These are phyloP conservation scores for Parascotia fuliginaria DNA, from an alignment of 2,888 invertebrate species.

Conservation along the genomic window DNA sequence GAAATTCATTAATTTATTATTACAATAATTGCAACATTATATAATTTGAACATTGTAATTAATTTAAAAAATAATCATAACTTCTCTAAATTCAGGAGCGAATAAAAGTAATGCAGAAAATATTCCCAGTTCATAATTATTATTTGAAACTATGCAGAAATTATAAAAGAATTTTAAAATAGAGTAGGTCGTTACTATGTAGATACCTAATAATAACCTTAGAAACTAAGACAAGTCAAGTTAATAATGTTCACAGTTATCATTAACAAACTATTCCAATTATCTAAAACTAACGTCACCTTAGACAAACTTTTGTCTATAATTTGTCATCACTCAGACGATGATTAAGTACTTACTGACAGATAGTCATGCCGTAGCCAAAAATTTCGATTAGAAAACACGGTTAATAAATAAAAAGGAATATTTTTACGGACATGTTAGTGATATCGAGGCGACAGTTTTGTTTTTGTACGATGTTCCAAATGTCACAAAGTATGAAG, in stretches of 20 bases:
- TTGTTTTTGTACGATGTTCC: slow-evolving; percentile 50
- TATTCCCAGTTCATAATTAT: too few species aligned
- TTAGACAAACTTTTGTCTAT: background rate
- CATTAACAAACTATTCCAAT: background rate
- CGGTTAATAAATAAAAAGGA: background rate
- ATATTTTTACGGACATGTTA: slow-evolving; percentile 21
- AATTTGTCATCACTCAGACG: slow-evolving; percentile 22
- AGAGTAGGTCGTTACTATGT: too few species aligned
- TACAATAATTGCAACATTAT: too few species aligned
- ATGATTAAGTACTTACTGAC: slow-evolving; percentile 25
- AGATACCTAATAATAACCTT: too few species aligned
- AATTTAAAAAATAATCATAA: too few species aligned
- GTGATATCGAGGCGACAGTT: slow-evolving; percentile 32
- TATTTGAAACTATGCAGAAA: too few species aligned
- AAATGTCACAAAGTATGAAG: slow-evolving; percentile 52
- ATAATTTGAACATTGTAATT: too few species aligned
- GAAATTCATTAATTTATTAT: too few species aligned
- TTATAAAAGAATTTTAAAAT: too few species aligned
- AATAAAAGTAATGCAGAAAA: too few species aligned
- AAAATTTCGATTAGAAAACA: slow-evolving; percentile 2
- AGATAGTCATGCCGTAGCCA: slow-evolving; percentile 7
- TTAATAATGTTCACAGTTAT: background rate
- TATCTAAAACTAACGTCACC: background rate
- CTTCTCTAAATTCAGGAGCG: too few species aligned
- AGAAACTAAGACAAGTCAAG: background rate